A percentile compares a stretch with the other conserved stretches of the same genome.
These are phyloP conservation scores for Natrix natrix DNA, from an alignment of 2,797 vertebrate species.

Conservation along the genomic window DNA sequence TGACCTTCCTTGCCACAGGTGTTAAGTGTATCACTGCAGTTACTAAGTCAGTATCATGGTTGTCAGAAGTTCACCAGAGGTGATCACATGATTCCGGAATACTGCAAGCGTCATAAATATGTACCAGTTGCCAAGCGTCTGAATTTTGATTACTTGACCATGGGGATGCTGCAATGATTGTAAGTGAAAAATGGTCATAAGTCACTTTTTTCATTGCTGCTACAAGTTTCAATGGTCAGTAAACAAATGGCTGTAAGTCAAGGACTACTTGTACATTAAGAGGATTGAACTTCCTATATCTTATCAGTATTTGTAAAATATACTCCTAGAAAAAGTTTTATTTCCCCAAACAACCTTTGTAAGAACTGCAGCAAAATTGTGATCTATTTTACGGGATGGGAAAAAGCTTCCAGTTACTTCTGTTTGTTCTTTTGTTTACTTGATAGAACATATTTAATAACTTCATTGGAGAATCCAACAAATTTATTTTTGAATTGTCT, in stretches of 20 bases:
- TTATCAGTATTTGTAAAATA: background rate
- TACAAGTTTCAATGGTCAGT: background rate
- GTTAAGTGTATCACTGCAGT: background rate
- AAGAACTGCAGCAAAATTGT: background rate
- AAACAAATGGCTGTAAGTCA: background rate
- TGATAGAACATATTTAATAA: background rate
- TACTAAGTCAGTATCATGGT: background rate
- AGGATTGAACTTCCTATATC: background rate
- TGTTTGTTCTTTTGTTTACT: background rate
- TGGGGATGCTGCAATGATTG: background rate
- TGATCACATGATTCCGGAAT: background rate
- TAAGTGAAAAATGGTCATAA: background rate
- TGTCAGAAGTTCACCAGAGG: background rate
- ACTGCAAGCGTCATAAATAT: background rate
- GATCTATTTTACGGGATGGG: background rate
- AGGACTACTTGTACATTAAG: background rate
- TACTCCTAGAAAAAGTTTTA: background rate
- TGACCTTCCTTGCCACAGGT: background rate
- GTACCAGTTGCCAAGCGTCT: background rate
- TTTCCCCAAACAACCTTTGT: background rate
- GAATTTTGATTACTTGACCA: background rate
- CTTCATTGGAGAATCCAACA: conserved; percentile 6
- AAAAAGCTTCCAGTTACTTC: background rate
- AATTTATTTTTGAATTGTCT: background rate
- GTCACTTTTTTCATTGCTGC: background rate